A percentile compares a stretch with the other conserved stretches of the same genome.
phyloP scores from a whole-genome alignment of 2,113 vertebrate genomes.

The Onychostruthus taczanowskii region DNA sequence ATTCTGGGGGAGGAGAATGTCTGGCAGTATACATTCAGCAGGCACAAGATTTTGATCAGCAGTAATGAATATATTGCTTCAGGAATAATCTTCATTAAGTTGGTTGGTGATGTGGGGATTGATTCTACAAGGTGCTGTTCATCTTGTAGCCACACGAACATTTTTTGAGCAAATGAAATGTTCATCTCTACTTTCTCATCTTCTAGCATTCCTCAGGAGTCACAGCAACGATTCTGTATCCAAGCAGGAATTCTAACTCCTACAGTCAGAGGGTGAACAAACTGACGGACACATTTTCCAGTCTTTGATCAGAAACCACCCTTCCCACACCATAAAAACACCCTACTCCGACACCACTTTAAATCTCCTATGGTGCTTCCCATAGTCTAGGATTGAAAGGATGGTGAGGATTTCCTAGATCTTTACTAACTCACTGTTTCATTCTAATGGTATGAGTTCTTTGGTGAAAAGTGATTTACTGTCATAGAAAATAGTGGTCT shows the following conservation, averaged over 20 bases:
- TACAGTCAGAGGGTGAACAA: neutral
- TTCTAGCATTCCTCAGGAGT: neutral
- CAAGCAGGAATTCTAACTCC: neutral
- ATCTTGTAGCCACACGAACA: neutral
- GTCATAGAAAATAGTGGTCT: neutral
- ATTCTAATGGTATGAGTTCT: neutral
- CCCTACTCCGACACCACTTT: neutral
- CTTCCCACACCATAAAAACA: neutral
- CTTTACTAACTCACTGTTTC: neutral
- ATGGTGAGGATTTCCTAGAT: neutral
- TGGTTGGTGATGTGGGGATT: neutral
- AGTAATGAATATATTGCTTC: conserved; percentile 20
- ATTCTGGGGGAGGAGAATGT: conserved; percentile 52
- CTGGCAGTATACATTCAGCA: conserved; percentile 45
- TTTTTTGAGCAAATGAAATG: neutral
- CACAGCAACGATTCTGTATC: neutral
- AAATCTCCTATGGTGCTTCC: neutral
- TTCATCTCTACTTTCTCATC: neutral
- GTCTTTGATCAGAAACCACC: neutral
- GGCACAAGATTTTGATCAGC: conserved; percentile 24
- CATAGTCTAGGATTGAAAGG: neutral
- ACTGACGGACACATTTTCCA: neutral
- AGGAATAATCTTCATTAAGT: neutral
- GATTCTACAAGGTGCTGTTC: conserved; percentile 7
- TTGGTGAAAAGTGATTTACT: neutral